Evolutionary conservation across 2,797 vertebrate genomes (phyloP).

Genomic region (Otolemur crassicaudatus): DNA sequence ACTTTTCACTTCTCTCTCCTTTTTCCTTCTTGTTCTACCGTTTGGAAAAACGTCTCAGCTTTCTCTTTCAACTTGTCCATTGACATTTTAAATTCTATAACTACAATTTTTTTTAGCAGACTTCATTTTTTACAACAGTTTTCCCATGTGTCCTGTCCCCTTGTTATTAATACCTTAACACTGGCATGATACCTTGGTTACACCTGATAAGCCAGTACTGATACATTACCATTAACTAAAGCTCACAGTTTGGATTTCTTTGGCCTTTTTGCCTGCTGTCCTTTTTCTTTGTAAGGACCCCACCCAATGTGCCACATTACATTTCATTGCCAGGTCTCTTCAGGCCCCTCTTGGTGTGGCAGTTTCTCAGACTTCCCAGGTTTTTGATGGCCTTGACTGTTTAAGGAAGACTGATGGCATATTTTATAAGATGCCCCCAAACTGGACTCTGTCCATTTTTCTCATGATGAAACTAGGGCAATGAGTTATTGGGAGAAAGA

Average conservation of each 20-base stretch:
- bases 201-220: not conserved
- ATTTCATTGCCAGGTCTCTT: not conserved
- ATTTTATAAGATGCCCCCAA: not conserved
- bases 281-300: not conserved
- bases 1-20: not conserved
- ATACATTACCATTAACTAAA: not conserved
- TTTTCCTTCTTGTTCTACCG: not conserved
- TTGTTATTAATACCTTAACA: not conserved
- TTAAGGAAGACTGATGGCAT: not conserved
- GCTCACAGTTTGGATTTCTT: not conserved
- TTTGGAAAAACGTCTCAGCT: not conserved
- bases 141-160: not conserved
- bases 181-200: not conserved
- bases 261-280: not conserved
- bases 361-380: not conserved
- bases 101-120: not conserved
- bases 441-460: not conserved
- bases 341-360: not conserved
- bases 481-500: not conserved
- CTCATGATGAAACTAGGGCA: not conserved
- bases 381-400: not conserved
- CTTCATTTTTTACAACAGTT: not conserved
- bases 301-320: not conserved
- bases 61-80: not conserved
- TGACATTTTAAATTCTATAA: not conserved